These are phyloP conservation scores for Camponotus floridanus DNA, from an alignment of 1,140 invertebrate species.

Conservation along the genomic window DNA sequence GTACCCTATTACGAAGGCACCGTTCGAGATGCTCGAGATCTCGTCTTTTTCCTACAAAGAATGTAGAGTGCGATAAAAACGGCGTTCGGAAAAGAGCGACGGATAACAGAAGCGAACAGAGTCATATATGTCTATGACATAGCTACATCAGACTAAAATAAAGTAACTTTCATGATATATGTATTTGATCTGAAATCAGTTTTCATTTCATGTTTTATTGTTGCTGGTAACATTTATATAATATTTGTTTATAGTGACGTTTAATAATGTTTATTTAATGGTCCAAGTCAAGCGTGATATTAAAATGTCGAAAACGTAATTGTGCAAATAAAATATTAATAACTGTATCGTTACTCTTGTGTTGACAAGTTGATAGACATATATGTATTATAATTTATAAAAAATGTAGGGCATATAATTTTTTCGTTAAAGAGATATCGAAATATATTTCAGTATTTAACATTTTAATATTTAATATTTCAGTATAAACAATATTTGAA, in stretches of 20 bases:
- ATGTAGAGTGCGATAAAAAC: conserved; percentile 54
- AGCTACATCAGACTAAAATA: conserved; percentile 58
- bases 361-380: not conserved
- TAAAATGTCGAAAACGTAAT: conserved; percentile 1
- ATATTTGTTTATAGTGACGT: conserved; percentile 39
- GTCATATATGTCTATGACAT: conserved; percentile 51
- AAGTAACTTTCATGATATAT: conserved; percentile 35
- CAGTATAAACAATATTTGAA: too few species aligned
- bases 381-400: not conserved
- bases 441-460: not conserved
- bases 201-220: conserved; percentile 46
- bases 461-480: too few species aligned
- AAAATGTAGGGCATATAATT: not conserved
- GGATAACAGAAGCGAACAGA: conserved; percentile 24
- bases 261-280: conserved; percentile 49
- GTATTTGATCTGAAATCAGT: conserved; percentile 54
- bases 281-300: not conserved
- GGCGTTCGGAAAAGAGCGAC: conserved; percentile 11
- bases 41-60: conserved; percentile 24
- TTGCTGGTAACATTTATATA: not conserved
- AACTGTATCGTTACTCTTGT: conserved; percentile 12
- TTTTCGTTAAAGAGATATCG: not conserved
- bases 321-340: conserved; percentile 36
- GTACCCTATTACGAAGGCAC: conserved; percentile 45
- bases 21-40: conserved; percentile 26